Base-by-base conservation (phyloP, 2,888 invertebrate species). In the Clusia tigrina region DNA sequence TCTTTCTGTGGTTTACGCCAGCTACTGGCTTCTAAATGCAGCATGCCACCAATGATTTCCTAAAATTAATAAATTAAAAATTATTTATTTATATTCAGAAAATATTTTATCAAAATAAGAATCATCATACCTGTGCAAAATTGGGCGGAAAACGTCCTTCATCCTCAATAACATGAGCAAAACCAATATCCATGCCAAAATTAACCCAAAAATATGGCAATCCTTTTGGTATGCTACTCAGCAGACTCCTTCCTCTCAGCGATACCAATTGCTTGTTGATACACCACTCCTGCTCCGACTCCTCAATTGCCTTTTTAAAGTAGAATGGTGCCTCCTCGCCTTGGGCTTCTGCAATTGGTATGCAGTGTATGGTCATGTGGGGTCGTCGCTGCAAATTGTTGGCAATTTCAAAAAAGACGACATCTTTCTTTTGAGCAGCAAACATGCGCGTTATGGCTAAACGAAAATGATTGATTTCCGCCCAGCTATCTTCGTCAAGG, bases 151-250 rank as follows among this genome's bases (percentile, higher is more conserved):
- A 98, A 42, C 88, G 81, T 61, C 89, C 87, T 79, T 95, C 93
- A 82, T 98, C 94, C 85, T 99, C 98, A 75, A 99, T 95, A 0
- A 98, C 94, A 85, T 99, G 98, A 54, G 96, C 98, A 85, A 92
- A 98, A 1, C 98, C 98, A 58, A 91, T 89, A 51, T 92, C 89
- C 85, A 91, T 89, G 18, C 95, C 97, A 86, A 98, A 98, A 82
- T 95, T 91, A 0, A 99, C 92, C 85, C 91, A 90, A 83, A 99
- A 96, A 82, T 98, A 99, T 0, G 98, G 93, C 68, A 99, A 87
- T 0, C 95, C 96, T 83, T 94, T 95, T 0, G 98, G 99, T 66
- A 99, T 85, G 15, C 92, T 89, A 77, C 88, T 88, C 48, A 95
- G 87, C 22, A 98, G 86, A 79, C 92, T 89, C 78, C 90, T 92